Evolutionary conservation across 2,888 invertebrate genomes (phyloP), one percentile per base, ranked within the genome.

Genomic region (Pilophorus perplexus): DNA sequence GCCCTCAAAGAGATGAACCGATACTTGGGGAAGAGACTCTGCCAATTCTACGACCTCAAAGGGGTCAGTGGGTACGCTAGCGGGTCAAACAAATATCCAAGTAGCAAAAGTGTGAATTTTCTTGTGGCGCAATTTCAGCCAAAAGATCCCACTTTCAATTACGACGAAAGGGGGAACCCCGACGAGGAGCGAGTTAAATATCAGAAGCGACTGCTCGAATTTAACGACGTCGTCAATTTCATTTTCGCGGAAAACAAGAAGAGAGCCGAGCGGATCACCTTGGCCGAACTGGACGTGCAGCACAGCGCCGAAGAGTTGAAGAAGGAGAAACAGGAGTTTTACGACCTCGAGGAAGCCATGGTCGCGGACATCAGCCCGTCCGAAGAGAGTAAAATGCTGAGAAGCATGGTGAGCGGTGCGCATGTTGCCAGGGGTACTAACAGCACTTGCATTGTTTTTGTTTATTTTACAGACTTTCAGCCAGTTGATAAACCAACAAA

Each of bases 161-260:
- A 33, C 33, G 33, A 62, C 16, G 48, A 62, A 44, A 46, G 48
- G 10, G 16, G 23, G 5, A 28, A 46, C 33, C 1, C 1, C n/a
- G 62, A 62, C 27, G 62, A 62, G 14, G 62, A 62, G 14, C 44
- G 48, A 16, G n/a, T 46, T 10, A 62, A 46, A 46, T 62, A 62
- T n/a, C 46, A 62, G 12, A 62, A 62, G 33, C 2, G 62, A 4
- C 62, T 62, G 12, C 20, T 62, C 14, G 62, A 62, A 46, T 62
- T 62, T 22, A 46, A 46, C 33, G 62, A 62, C 46, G 62, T 62
- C 16, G 22, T 62, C 33, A 62, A 62, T 62, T 62, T 62, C 37
- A 46, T 62, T 12, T 62, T 62, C 16, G 20, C 6, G 6, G 62
- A 62, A 33, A 62, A 33, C 28, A 62, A 62, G 20, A 46, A 28